Conservation (phyloP, 2,888 invertebrate species). For the Diabrotica balteata region DNA sequence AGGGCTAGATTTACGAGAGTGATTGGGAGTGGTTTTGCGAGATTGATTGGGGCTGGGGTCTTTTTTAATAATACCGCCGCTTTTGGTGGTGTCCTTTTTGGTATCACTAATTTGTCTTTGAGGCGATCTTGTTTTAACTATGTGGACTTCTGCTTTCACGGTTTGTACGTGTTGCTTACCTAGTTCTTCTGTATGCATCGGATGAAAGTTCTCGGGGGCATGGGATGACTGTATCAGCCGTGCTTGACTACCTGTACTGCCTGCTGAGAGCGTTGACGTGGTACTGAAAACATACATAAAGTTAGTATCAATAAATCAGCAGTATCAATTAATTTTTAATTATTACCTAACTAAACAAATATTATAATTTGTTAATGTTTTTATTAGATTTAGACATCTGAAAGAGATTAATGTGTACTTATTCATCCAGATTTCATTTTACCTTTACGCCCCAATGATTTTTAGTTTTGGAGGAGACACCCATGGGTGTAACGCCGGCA, state of each 20-base stretch:
- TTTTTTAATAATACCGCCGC: slow-evolving; percentile 40
- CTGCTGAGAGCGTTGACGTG: slow-evolving; percentile 91
- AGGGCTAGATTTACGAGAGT: slow-evolving; percentile 40
- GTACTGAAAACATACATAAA: slow-evolving; percentile 69
- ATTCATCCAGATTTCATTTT: too few relatives aligned
- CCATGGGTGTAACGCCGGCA: too few relatives aligned
- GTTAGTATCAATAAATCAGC: too few relatives aligned
- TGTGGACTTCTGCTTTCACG: slow-evolving; percentile 58
- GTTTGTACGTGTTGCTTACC: slow-evolving; percentile 73
- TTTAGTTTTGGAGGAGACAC: too few relatives aligned
- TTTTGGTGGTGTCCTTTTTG: slow-evolving; percentile 44
- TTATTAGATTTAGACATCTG: not conserved
- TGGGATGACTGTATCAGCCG: slow-evolving; percentile 93
- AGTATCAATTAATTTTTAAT: too few relatives aligned
- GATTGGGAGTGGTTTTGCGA: slow-evolving; percentile 42
- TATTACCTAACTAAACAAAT: not conserved
- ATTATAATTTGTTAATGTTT: not conserved
- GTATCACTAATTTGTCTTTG: slow-evolving; percentile 41
- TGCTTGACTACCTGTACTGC: slow-evolving; percentile 92
- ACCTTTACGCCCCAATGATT: too few relatives aligned
- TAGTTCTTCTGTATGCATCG: slow-evolving; percentile 86
- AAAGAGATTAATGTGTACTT: too few relatives aligned
- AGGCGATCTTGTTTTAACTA: slow-evolving; percentile 40
- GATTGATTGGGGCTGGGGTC: slow-evolving; percentile 45
- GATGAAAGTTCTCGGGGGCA: slow-evolving; percentile 91